Conservation (phyloP, 1,140 invertebrate genomes). For the Polypedilum vanderplanki region DNA sequence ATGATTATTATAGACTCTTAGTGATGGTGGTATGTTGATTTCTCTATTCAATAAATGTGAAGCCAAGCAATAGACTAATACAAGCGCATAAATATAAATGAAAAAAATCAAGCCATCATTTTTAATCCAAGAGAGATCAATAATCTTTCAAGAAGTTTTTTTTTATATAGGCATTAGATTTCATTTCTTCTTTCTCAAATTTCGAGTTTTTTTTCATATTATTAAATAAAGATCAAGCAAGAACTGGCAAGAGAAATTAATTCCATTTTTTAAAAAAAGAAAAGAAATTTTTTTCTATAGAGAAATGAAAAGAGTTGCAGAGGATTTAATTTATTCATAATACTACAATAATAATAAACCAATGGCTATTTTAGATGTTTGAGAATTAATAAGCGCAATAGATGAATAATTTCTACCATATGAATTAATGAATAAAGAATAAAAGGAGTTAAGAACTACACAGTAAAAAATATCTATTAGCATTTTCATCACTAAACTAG, state of each 20-base stretch:
- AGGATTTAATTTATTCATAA: background rate
- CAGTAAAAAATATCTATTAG: background rate
- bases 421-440: background rate
- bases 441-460: background rate
- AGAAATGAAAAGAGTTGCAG: no score
- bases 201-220: background rate
- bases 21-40: slow-evolving; percentile 1
- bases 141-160: slow-evolving; percentile 25
- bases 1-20: background rate
- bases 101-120: slow-evolving; percentile 27
- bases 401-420: background rate
- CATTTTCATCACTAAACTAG: background rate
- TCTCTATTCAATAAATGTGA: background rate
- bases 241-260: background rate
- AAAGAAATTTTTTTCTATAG: background rate
- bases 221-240: background rate
- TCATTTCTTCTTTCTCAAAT: slow-evolving; percentile 7
- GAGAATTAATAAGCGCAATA: background rate
- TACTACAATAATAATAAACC: background rate
- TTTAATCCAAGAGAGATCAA: slow-evolving; percentile 20
- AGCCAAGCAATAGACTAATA: no score
- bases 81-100: background rate
- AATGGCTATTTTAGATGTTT: background rate
- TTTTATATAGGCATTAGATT: slow-evolving; percentile 6
- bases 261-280: background rate